These are phyloP conservation scores for Dicentrarchus labrax DNA, from an alignment of 2,113 vertebrate genomes.

Conservation along the genomic window DNA sequence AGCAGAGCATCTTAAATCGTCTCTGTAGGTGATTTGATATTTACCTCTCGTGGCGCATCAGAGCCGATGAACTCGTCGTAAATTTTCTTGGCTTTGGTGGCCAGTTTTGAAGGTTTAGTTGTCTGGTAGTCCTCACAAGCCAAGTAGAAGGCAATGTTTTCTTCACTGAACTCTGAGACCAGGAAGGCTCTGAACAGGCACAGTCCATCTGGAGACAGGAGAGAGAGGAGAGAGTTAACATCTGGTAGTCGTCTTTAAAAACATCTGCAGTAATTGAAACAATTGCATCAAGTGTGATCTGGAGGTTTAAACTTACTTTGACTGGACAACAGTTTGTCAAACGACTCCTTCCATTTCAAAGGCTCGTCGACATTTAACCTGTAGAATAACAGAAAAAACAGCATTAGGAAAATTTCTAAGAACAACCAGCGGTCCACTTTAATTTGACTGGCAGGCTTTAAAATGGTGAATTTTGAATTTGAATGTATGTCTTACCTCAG, in stretches of 20 bases:
- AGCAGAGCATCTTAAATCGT: background rate
- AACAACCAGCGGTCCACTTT: background rate
- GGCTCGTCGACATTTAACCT: constrained; percentile 87
- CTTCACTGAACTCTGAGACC: constrained; percentile 94
- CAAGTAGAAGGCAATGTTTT: constrained; percentile 97
- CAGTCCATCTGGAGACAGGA: constrained; percentile 86
- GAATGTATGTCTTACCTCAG: constrained; percentile 64
- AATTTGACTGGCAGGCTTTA: background rate
- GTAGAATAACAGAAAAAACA: constrained; percentile 32
- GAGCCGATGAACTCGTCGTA: constrained; percentile 92
- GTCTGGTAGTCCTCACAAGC: constrained; percentile 94
- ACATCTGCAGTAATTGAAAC: background rate
- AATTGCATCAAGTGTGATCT: background rate
- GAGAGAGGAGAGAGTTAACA: constrained; percentile 33
- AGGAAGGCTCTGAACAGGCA: constrained; percentile 92
- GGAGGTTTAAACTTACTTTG: constrained; percentile 87
- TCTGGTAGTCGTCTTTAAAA: background rate
- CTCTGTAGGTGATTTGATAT: background rate
- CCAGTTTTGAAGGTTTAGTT: constrained; percentile 87
- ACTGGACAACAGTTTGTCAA: constrained; percentile 91
- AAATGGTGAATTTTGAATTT: background rate
- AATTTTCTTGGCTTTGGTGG: constrained; percentile 90
- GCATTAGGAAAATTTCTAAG: background rate
- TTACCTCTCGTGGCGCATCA: constrained; percentile 93
- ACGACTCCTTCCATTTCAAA: constrained; percentile 91